phyloP scores from a whole-genome alignment of 2,888 invertebrate genomes.

The Merodon equestris region DNA sequence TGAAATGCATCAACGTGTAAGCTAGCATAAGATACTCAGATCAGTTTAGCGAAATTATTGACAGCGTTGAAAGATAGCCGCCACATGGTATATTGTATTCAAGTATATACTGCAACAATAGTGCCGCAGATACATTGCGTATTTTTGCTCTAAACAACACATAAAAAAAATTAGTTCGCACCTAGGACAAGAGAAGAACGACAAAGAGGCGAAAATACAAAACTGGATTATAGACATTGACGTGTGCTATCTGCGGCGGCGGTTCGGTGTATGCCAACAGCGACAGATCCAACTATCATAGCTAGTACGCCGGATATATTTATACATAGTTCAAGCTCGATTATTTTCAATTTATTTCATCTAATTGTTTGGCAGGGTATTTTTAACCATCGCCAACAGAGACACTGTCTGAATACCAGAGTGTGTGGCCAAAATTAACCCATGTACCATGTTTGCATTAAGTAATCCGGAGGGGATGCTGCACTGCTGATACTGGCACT shows the following conservation, averaged over 20 bases:
- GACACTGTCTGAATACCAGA: conserved; percentile 66
- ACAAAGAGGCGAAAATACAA: conserved; percentile 17
- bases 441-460: conserved; percentile 55
- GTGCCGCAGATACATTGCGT: too few relatives aligned
- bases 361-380: conserved; percentile 65
- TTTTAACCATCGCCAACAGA: conserved; percentile 60
- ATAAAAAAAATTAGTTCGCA: too few relatives aligned
- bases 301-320: conserved; percentile 27
- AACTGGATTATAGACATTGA: conserved; percentile 61
- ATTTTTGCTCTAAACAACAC: too few relatives aligned
- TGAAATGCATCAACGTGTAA: too few relatives aligned
- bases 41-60: conserved; percentile 60
- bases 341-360: conserved; percentile 67
- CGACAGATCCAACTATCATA: conserved; percentile 4
- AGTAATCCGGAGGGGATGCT: conserved; percentile 48
- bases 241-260: neutral
- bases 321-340: conserved; percentile 65
- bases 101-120: conserved; percentile 29
- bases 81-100: conserved; percentile 58
- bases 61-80: conserved; percentile 67
- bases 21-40: neutral
- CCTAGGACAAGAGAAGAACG: neutral
- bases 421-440: conserved; percentile 63
- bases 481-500: conserved; percentile 9
- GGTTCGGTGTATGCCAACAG: neutral